Base-by-base conservation (phyloP, 2,888 invertebrate species). In the Sipunculus nudus region DNA sequence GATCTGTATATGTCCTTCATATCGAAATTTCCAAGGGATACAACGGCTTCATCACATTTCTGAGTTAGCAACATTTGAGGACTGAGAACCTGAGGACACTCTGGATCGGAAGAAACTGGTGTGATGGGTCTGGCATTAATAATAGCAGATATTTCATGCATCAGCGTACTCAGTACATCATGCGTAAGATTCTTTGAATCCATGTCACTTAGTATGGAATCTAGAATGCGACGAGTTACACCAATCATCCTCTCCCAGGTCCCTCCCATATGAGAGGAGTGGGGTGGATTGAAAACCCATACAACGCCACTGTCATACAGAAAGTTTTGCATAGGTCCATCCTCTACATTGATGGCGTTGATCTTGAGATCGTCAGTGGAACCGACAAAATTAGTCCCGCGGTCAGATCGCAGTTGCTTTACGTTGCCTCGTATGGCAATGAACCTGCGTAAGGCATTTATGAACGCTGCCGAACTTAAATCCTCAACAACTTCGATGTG, bases 1-100 rank as follows among this genome's bases (percentile, higher is more conserved):
- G 32, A 46, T n/a, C 21, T 6, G 32, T 65, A 65, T 21, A 35
- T 53, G 40, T 65, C 59, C 1, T 32, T n/a, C 31, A 53, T 53
- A 13, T 31, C 47, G 52, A 61, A 59, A n/a, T 49, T 19, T 45
- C 59, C 59, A 29, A 55, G 59, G 10, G 65, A 59, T n/a, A n/a
- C n/a, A 31, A 56, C 10, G 10, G 38, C 10, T 35, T 10, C 10
- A 35, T 16, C 38, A 35, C 38, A 35, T 35, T 35, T 10, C 38
- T 13, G 10, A 10, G 16, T 13, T 13, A 35, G 16, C 10, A 35
- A 35, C 16, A 10, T 13, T 35, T 35, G 10, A 13, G 38, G 38
- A 13, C 10, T 35, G 10, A 35, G 38, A 13, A 16, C 38, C 10
- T 10, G 16, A 13, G 16, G 10, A 16, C 16, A 10, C 10, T 35